These are phyloP conservation scores for Syritta pipiens DNA, from an alignment of 2,888 invertebrate species.

Conservation along the genomic window DNA sequence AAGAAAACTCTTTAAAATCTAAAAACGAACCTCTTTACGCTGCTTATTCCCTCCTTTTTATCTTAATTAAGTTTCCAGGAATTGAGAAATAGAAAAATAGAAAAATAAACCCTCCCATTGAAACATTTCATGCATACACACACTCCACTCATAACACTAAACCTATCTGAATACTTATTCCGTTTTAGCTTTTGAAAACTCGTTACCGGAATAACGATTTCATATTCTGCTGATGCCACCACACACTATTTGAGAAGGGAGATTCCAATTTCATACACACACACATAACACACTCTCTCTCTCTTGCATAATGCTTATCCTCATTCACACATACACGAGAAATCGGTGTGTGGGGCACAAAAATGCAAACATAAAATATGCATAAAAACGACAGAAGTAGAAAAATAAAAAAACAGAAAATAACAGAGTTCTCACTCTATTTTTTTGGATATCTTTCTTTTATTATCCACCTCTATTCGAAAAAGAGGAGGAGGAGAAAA, in stretches of 20 bases:
- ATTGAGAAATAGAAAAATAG: background rate
- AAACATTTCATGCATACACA: background rate
- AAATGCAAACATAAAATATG: constrained; percentile 41
- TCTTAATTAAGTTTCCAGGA: constrained; percentile 19
- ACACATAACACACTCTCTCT: background rate
- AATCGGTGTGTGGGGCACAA: constrained; percentile 16
- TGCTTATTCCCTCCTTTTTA: background rate
- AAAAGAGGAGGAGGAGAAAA: background rate
- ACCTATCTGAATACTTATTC: constrained; percentile 8
- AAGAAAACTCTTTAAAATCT: no score
- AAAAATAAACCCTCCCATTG: background rate
- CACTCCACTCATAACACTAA: constrained; percentile 6
- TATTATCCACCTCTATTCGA: constrained; percentile 25
- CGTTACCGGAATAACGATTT: constrained; percentile 39
- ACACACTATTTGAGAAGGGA: background rate
- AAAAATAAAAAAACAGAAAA: background rate
- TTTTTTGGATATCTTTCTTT: constrained; percentile 24
- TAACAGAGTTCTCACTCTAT: background rate
- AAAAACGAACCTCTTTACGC: background rate
- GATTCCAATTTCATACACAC: constrained; percentile 22
- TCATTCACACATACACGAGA: background rate
- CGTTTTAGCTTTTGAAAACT: constrained; percentile 39
- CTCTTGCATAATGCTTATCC: constrained; percentile 10
- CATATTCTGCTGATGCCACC: constrained; percentile 30
- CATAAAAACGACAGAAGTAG: background rate